Evolutionary conservation across 2,888 invertebrate genomes (phyloP), one percentile per base, ranked within the genome.

Genomic region (Tachina lurida): DNA sequence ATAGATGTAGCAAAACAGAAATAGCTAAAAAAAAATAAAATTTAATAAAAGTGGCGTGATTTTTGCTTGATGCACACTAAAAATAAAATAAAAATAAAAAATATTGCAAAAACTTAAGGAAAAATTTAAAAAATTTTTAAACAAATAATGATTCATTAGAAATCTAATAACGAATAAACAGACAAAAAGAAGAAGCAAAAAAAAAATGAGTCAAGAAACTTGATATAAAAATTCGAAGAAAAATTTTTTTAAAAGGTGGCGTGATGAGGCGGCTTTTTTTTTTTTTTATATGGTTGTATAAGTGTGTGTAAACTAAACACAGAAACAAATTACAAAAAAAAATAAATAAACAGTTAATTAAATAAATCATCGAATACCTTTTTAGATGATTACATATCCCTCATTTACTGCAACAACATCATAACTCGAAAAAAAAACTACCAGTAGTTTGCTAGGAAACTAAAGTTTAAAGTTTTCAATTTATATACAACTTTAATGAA

Each of bases 141-240:
- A 73, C 10, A 67, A 75, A 70, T 78, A 75, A 70, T 79, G 84
- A 84, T 62, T 79, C 68, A 79, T 58, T 54, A 47, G 56, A 70
- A 70, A 78, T 84, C 47, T 19, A 54, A n/a, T 58, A 54, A 47
- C 17, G 56, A 52, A n/a, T 31, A 31, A 31, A 67, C 13, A 56
- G 54, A 60, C n/a, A 54, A 62, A 49, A 47, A 31, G 15, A 67
- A 47, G 9, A 47, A n/a, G 17, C 10, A 65, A 12, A 43, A 52
- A 13, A 56, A 12, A 19, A 45, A 73, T 77, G 65, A 83, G 19
- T 78, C 17, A 68, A 67, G 19, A 67, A 68, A 78, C n/a, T 45
- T 19, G 47, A 82, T 74, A 67, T 12, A 43, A 75, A 75, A 68
- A 62, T 17, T 31, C 31, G 31, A 7, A 31, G 31, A 31, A 31